Evolutionary conservation across 2,888 invertebrate species (phyloP).

Genomic region (Pachycephus smyrnensis): DNA sequence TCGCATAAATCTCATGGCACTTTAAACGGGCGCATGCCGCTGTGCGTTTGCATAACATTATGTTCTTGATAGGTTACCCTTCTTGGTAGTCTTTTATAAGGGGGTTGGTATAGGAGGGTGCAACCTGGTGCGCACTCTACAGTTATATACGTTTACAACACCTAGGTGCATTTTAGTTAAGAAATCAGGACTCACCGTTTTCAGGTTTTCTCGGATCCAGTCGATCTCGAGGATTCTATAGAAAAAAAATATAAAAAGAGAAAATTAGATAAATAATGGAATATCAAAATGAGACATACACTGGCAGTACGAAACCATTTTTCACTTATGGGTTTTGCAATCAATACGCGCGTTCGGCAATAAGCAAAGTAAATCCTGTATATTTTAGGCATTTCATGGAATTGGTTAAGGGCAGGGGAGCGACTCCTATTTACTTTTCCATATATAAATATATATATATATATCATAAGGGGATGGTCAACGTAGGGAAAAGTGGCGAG

Average conservation of each 20-base stretch:
- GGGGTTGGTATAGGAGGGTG: background rate
- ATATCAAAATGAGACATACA: too few species aligned
- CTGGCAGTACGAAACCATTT: too few species aligned
- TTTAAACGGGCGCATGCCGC: conserved; percentile 16
- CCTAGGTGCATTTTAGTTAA: too few species aligned
- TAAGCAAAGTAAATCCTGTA: conserved; percentile 10
- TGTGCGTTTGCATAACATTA: conserved; percentile 25
- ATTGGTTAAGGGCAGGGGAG: conserved; percentile 12
- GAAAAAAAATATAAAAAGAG: too few species aligned
- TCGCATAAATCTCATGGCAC: conserved; percentile 30
- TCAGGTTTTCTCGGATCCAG: too few species aligned
- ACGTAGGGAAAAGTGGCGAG: conserved; percentile 26
- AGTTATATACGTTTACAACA: too few species aligned
- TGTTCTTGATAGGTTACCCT: conserved; percentile 11
- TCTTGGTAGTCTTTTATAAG: background rate
- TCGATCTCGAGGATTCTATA: too few species aligned
- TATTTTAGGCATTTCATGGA: background rate
- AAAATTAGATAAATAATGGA: too few species aligned
- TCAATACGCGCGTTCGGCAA: background rate
- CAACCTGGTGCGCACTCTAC: conserved; percentile 13
- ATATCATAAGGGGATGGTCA: conserved; percentile 27
- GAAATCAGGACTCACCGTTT: too few species aligned
- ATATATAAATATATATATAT: conserved; percentile 12
- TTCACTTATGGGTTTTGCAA: too few species aligned
- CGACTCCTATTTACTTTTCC: conserved; percentile 34